These are phyloP conservation scores for Sceloporus tristichus DNA, from an alignment of 2,113 vertebrate species.

Conservation along the genomic window DNA sequence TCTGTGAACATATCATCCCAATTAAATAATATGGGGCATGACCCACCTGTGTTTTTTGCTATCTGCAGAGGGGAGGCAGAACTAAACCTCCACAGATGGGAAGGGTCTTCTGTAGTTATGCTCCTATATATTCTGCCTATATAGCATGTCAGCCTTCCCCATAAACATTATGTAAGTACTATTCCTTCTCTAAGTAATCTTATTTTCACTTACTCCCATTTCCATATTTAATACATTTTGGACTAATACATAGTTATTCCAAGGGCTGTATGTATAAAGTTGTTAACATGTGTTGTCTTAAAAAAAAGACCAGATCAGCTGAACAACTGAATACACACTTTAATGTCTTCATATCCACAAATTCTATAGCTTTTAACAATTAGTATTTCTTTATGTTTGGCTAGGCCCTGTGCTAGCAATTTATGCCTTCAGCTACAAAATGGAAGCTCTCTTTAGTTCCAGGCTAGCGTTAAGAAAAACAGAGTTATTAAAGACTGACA, in stretches of 20 bases:
- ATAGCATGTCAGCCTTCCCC: not conserved
- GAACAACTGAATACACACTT: conserved; percentile 4
- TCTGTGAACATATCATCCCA: too few species aligned
- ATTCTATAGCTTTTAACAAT: not conserved
- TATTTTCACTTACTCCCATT: not conserved
- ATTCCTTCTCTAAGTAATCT: not conserved
- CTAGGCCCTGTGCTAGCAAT: conserved; percentile 2
- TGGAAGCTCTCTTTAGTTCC: conserved; percentile 61
- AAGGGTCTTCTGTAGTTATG: not conserved
- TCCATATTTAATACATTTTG: conserved; percentile 1
- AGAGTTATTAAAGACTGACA: conserved; percentile 19
- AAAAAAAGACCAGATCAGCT: conserved; percentile 12
- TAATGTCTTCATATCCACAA: not conserved
- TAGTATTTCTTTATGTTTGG: conserved; percentile 15
- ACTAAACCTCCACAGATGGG: too few species aligned
- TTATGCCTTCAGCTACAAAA: conserved; percentile 58
- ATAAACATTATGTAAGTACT: not conserved
- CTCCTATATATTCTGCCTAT: not conserved
- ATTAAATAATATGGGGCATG: too few species aligned
- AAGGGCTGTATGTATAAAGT: conserved; percentile 10
- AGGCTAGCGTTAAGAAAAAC: conserved; percentile 11
- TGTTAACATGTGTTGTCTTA: not conserved
- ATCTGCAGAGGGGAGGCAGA: too few species aligned
- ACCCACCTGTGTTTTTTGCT: too few species aligned
- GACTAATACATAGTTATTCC: not conserved